Evolutionary conservation across 2,888 invertebrate species (phyloP), one percentile per base, ranked within the genome.

Genomic region (Polymixis flavicincta): DNA sequence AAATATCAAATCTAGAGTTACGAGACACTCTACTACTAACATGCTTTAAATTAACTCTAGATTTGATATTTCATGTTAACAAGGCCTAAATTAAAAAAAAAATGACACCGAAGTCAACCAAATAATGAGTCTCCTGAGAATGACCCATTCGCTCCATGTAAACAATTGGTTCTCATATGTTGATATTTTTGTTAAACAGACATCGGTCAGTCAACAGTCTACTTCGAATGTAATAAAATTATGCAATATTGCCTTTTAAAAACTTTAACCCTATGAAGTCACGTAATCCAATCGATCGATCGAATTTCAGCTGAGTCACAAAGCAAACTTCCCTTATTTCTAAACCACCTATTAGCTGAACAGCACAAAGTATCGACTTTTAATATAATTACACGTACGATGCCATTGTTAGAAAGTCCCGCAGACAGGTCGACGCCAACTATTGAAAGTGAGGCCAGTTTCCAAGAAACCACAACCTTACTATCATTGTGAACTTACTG

Each of bases 341-440:
- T 37, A 81, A 76, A 69, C 42, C 25, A 42, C 64, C 69, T 82
- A 82, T 76, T 82, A 74, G 55, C 32, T 28, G 25, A 76, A 69
- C 67, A 64, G 67, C 19, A 83, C 63, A 59, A 82, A 67, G 59
- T 81, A 85, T 81, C 64, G 61, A 85, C 72, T 78, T 78, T 71
- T 63, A 57, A 68, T 63, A 52, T 76, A 78, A 82, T 82, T 69
- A 74, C 78, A 71, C 42, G 32, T 64, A 73, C 73, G 68, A 54
- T 78, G 66, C 69, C n/a, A 76, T 83, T 77, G 71, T 77, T 68
- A 75, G 64, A 25, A 76, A 76, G 79, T 82, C 74, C 74, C 70
- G 80, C 90, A 93, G 92, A 92, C 92, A 85, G 85, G 54, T 70
- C 75, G 92, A 90, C 92, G 92, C 93, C 92, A 86, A 79, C 82